Evolutionary conservation across 2,797 vertebrate species (phyloP).

Genomic region (Aphelocoma californica): DNA sequence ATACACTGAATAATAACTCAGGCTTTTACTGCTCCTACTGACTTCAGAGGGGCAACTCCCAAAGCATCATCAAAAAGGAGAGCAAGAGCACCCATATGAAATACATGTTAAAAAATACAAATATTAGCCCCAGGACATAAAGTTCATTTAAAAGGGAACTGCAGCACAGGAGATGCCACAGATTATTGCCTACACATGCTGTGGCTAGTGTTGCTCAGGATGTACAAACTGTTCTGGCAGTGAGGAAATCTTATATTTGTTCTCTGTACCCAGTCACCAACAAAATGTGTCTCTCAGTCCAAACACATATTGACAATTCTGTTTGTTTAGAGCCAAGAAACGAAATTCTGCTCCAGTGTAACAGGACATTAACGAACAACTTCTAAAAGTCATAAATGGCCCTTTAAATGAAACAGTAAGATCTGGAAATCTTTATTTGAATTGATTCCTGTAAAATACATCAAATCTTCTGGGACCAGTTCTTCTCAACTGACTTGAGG

Average conservation of each 20-base stretch:
- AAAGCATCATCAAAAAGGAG: not conserved
- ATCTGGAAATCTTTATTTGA: not conserved
- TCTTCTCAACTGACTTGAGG: not conserved
- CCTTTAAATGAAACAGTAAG: not conserved
- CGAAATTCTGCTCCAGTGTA: not conserved
- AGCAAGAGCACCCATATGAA: not conserved
- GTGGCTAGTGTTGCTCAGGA: not conserved
- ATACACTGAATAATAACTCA: not conserved
- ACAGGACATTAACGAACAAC: not conserved
- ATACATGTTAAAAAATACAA: rapidly evolving
- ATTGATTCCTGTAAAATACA: not conserved
- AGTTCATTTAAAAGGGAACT: not conserved
- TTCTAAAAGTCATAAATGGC: not conserved
- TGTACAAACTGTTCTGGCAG: not conserved
- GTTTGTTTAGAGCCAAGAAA: not conserved
- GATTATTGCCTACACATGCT: not conserved
- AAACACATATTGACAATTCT: not conserved
- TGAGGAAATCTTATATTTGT: constrained; percentile 33
- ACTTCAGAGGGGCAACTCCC: not conserved
- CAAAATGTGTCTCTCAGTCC: not conserved
- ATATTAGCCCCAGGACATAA: not conserved
- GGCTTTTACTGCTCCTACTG: not conserved
- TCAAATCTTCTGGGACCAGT: not conserved
- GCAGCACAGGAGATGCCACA: not conserved
- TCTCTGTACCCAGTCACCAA: not conserved